Conservation (phyloP, 2,888 invertebrate species). For the Ecliptopera silaceata region DNA sequence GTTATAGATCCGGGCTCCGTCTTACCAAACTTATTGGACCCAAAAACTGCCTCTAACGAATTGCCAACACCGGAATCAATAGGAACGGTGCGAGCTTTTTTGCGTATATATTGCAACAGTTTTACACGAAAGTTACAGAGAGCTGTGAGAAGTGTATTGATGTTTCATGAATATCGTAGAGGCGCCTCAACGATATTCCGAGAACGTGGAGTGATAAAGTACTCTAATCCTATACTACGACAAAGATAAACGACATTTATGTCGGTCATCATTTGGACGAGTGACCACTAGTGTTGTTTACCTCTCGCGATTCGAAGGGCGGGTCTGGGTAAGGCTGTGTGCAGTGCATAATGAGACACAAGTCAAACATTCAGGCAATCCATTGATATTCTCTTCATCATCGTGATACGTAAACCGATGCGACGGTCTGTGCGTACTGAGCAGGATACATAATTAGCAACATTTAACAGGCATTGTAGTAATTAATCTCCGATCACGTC, state of each 20-base stretch:
- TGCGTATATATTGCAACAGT: slow-evolving; percentile 5
- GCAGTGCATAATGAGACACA: background rate
- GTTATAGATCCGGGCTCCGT: slow-evolving; percentile 65
- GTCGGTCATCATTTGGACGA: background rate
- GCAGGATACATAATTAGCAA: slow-evolving; percentile 18
- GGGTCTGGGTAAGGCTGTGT: background rate
- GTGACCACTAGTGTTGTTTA: background rate
- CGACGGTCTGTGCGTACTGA: slow-evolving; percentile 4
- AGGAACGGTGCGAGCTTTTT: slow-evolving; percentile 26
- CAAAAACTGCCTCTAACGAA: slow-evolving; percentile 46
- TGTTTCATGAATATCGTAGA: background rate
- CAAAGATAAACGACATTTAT: background rate
- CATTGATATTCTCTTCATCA: slow-evolving; percentile 4
- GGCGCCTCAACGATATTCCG: too few species aligned
- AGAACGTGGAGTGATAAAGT: too few species aligned
- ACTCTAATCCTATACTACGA: too few species aligned
- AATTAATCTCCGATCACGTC: slow-evolving; percentile 24
- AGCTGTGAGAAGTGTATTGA: background rate
- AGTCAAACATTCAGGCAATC: background rate
- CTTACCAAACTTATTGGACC: slow-evolving; percentile 58
- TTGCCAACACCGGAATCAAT: slow-evolving; percentile 46
- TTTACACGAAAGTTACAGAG: slow-evolving; percentile 3
- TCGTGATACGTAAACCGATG: slow-evolving; percentile 5
- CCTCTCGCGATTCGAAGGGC: background rate
- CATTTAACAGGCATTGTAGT: slow-evolving; percentile 23